Conservation (phyloP, 1,140 invertebrate genomes). For the Hycleus cichorii region DNA sequence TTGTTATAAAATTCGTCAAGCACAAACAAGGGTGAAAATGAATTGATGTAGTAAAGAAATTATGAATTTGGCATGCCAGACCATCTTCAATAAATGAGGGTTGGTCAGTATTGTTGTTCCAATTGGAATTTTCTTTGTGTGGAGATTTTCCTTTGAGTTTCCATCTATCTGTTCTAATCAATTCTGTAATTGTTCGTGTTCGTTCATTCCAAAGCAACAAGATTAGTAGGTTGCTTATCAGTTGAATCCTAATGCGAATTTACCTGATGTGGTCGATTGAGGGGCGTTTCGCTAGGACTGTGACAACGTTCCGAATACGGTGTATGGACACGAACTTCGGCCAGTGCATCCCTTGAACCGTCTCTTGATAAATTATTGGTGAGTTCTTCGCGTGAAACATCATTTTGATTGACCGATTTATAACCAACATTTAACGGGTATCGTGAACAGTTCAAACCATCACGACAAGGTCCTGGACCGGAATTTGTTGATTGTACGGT, state of each 20-base stretch:
- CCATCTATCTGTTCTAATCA: no score
- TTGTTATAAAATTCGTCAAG: no score
- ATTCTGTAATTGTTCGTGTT: no score
- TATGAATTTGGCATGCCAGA: no score
- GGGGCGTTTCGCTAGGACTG: conserved; percentile 4
- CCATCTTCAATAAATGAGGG: no score
- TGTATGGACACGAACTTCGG: conserved; percentile 35
- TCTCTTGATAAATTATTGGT: conserved; percentile 31
- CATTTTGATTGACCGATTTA: conserved; percentile 14
- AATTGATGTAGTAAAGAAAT: no score
- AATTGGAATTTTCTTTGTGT: no score
- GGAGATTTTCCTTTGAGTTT: no score
- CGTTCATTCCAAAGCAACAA: no score
- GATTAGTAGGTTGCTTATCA: no score
- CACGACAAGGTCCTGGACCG: conserved; percentile 34
- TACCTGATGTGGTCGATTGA: conserved; percentile 7
- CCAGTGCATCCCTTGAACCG: conserved; percentile 36
- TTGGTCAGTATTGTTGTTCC: no score
- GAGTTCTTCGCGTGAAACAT: conserved; percentile 27
- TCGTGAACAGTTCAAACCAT: conserved; percentile 22
- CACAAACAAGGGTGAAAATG: no score
- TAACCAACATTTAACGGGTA: conserved; percentile 9
- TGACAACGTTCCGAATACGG: conserved; percentile 17
- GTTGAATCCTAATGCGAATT: neutral
- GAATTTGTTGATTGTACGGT: conserved; percentile 30